These are phyloP conservation scores for Liasis olivaceus DNA, from an alignment of 2,797 vertebrate genomes.

Conservation along the genomic window DNA sequence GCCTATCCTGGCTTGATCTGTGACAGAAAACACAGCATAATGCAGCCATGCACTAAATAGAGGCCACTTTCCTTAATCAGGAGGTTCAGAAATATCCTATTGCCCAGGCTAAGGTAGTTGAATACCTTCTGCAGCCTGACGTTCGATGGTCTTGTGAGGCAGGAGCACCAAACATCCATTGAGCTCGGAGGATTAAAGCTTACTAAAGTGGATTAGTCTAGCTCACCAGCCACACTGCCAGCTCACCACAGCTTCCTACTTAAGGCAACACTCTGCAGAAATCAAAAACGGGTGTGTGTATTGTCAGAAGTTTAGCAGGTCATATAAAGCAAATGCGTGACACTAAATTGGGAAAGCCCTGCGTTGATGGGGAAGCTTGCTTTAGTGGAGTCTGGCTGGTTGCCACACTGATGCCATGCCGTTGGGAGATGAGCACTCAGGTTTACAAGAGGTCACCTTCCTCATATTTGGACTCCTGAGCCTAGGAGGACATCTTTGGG, in stretches of 20 bases:
- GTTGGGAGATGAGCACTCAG: not conserved
- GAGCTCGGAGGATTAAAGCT: not conserved
- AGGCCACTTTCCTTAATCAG: not conserved
- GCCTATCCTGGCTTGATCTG: not conserved
- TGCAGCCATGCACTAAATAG: not conserved
- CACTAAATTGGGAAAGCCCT: too few relatives aligned
- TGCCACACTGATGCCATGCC: not conserved
- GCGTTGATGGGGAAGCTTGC: not conserved
- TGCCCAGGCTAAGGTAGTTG: not conserved
- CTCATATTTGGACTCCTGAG: not conserved
- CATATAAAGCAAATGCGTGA: not conserved
- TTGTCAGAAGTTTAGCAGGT: not conserved
- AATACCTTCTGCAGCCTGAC: not conserved
- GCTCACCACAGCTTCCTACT: not conserved
- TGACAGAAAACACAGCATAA: not conserved
- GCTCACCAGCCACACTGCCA: not conserved
- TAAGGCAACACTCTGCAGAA: not conserved
- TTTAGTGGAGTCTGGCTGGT: not conserved
- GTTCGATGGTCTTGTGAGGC: not conserved
- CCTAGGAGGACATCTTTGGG: too few relatives aligned
- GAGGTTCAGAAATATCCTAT: not conserved
- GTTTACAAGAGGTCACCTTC: not conserved
- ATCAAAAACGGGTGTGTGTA: not conserved
- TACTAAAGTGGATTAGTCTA: not conserved
- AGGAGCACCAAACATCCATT: not conserved